These are phyloP conservation scores for Halichondria panicea DNA, from an alignment of 37 sponge, comb jelly and placozoan species.

Conservation along the genomic window DNA sequence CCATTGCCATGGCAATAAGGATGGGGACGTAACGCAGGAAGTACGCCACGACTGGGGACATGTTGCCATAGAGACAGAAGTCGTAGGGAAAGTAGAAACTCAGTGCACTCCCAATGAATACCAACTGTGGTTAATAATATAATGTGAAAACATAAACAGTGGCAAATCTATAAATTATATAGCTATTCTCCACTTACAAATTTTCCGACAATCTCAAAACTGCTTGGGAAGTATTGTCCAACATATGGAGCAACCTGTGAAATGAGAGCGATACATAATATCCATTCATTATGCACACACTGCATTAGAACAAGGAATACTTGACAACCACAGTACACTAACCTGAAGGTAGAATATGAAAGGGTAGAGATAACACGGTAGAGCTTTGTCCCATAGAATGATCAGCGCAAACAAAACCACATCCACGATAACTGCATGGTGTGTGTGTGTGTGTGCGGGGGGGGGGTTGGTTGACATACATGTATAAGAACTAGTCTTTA, in stretches of 20 bases:
- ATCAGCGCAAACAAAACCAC: slow-evolving; percentile 8
- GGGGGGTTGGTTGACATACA: too few species aligned
- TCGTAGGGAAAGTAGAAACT: slow-evolving; percentile 75
- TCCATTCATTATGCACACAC: background rate
- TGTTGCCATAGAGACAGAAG: slow-evolving; percentile 65
- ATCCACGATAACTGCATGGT: slow-evolving; percentile 24
- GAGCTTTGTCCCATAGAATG: background rate
- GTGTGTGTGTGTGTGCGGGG: too few species aligned
- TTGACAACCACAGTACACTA: too few species aligned
- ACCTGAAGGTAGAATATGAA: slow-evolving; percentile 66
- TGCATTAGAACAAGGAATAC: too few species aligned
- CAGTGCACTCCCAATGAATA: slow-evolving; percentile 53
- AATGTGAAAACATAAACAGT: background rate
- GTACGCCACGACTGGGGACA: slow-evolving; percentile 55
- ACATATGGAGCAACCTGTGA: slow-evolving; percentile 41
- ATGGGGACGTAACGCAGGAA: slow-evolving; percentile 50
- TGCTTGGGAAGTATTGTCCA: slow-evolving; percentile 36
- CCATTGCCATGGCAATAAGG: slow-evolving; percentile 32
- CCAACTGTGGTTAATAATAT: slow-evolving; percentile 35
- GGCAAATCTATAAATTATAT: background rate
- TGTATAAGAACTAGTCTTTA: too few species aligned
- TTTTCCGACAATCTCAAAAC: slow-evolving; percentile 26
- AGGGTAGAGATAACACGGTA: slow-evolving; percentile 25
- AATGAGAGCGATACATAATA: background rate
- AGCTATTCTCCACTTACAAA: slow-evolving; percentile 31